Evolutionary conservation across 2,113 vertebrate genomes (phyloP).

Genomic region (Nothobranchius furzeri): DNA sequence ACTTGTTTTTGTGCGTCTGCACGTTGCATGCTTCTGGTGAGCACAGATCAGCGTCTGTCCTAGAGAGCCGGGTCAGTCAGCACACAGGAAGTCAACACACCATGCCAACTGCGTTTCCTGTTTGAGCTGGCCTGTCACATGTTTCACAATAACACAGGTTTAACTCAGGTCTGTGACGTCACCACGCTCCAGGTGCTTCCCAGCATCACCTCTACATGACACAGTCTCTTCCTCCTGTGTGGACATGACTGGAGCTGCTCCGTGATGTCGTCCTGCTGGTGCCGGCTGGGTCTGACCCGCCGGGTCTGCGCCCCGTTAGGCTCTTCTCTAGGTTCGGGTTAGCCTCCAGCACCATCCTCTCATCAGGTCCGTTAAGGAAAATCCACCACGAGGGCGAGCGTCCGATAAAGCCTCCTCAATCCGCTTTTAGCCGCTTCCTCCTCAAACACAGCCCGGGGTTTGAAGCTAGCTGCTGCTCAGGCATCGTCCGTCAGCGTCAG

Average conservation of each 20-base stretch:
- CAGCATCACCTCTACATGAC: no score
- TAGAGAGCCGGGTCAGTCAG: conserved; percentile 3
- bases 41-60: background rate
- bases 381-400: background rate
- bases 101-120: conserved; percentile 14
- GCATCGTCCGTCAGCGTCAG: conserved; percentile 69
- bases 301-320: no score
- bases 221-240: no score
- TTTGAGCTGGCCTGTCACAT: no score
- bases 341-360: conserved; percentile 87
- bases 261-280: no score
- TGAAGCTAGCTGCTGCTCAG: conserved; percentile 58
- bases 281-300: no score
- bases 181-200: no score
- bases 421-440: conserved; percentile 76
- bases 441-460: conserved; percentile 64
- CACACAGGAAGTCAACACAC: conserved; percentile 1
- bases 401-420: conserved; percentile 28
- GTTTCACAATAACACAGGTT: no score
- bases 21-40: conserved; percentile 61
- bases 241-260: no score
- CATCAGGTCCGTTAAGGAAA: conserved; percentile 72
- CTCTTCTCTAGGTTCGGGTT: conserved; percentile 50
- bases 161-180: no score
- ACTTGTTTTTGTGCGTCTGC: conserved; percentile 44